These are phyloP conservation scores for Gopherus evgoodei DNA, from an alignment of 2,113 vertebrate genomes.

Conservation along the genomic window DNA sequence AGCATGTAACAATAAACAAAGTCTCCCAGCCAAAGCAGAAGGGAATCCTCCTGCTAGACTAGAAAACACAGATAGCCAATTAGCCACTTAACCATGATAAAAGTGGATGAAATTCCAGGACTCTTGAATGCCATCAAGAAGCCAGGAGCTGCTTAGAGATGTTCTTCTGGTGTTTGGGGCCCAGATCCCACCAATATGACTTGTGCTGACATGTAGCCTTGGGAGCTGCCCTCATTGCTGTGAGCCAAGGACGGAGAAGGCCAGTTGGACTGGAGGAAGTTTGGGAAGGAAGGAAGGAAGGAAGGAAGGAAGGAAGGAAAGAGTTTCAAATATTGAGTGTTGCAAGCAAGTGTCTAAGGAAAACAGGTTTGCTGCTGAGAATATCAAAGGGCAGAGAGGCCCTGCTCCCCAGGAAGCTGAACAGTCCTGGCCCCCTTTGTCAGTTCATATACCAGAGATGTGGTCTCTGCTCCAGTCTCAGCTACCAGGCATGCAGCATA, in stretches of 20 bases:
- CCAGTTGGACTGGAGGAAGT: no score
- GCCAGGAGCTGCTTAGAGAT: not conserved
- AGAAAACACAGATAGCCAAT: not conserved
- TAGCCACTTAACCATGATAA: not conserved
- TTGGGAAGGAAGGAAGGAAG: not conserved
- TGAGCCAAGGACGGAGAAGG: no score
- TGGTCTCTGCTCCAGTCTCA: not conserved
- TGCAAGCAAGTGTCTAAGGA: no score
- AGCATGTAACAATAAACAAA: not conserved
- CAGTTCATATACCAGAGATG: fast-evolving
- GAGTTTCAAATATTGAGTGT: not conserved
- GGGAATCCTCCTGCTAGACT: not conserved
- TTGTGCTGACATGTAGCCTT: not conserved
- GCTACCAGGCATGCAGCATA: not conserved
- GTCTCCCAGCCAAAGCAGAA: not conserved
- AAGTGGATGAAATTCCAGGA: not conserved
- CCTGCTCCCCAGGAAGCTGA: not conserved
- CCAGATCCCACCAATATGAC: fast-evolving
- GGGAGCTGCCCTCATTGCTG: not conserved
- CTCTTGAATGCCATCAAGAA: not conserved
- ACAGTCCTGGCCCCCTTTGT: not conserved
- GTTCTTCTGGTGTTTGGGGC: not conserved
- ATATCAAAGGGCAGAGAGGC: not conserved
- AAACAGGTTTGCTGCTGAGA: not conserved
- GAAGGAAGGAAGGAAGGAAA: not conserved